These are phyloP conservation scores for Genyomyrus donnyi DNA, from an alignment of 2,113 vertebrate species.

Conservation along the genomic window DNA sequence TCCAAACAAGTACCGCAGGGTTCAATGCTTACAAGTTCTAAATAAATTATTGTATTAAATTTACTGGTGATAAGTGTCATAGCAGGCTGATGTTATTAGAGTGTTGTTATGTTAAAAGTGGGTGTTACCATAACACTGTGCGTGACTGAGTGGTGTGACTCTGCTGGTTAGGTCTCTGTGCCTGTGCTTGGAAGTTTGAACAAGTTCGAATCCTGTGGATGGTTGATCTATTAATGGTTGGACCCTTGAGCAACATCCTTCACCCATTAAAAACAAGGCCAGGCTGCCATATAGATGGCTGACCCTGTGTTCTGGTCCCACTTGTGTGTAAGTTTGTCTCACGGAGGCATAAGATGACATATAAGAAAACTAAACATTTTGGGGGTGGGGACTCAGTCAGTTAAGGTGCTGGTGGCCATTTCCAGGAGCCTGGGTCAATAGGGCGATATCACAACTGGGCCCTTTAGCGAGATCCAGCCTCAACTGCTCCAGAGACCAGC, in stretches of 20 bases:
- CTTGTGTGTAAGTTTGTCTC: neutral
- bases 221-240: neutral
- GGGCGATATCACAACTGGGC: neutral
- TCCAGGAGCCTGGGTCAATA: neutral
- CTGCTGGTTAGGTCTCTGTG: neutral
- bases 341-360: neutral
- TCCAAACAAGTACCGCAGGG: neutral
- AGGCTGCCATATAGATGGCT: neutral
- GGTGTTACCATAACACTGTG: neutral
- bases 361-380: neutral
- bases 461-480: neutral
- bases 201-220: neutral
- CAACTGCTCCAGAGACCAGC: neutral
- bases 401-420: neutral
- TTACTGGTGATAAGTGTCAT: neutral
- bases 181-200: neutral
- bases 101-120: neutral
- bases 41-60: neutral
- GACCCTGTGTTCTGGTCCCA: neutral
- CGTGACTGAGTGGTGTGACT: neutral
- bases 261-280: neutral
- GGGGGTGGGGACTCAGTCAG: neutral
- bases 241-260: neutral
- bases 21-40: neutral
- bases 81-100: neutral